These are phyloP conservation scores for Microcebus tavaratra DNA, from an alignment of 2,113 vertebrate species.

Conservation along the genomic window DNA sequence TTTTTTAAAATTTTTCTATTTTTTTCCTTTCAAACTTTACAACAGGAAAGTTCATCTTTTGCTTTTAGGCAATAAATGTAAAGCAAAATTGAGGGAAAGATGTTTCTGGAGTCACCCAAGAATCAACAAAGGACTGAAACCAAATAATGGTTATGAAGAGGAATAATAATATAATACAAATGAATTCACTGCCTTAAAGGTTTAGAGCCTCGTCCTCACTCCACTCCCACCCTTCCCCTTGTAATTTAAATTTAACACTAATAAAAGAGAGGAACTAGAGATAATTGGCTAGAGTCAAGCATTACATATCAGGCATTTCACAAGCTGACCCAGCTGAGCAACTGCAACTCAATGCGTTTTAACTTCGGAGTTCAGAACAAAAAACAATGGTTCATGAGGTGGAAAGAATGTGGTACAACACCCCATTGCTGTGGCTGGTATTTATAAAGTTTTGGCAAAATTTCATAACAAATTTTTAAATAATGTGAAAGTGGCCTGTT, in stretches of 20 bases:
- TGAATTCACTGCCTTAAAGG: constrained; percentile 16
- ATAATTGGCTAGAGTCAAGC: constrained; percentile 79
- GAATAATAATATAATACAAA: constrained; percentile 27
- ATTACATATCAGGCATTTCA: constrained; percentile 77
- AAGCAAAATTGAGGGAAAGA: not conserved
- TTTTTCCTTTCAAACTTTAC: constrained; percentile 68
- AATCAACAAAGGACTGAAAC: not conserved
- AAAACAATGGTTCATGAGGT: constrained; percentile 71
- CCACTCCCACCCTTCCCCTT: constrained; percentile 68
- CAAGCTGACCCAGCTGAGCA: constrained; percentile 66
- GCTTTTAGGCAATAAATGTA: constrained; percentile 60
- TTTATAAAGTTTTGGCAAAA: constrained; percentile 79
- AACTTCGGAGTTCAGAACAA: constrained; percentile 53
- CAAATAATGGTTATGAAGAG: not conserved
- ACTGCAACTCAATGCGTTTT: constrained; percentile 44
- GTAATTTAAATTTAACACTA: constrained; percentile 81
- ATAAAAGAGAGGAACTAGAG: constrained; percentile 79
- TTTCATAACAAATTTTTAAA: constrained; percentile 77
- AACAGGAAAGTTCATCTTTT: constrained; percentile 70
- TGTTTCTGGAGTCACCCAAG: not conserved
- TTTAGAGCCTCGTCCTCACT: not conserved
- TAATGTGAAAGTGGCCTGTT: constrained; percentile 74
- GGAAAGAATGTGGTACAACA: constrained; percentile 74
- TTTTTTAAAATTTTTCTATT: not conserved
- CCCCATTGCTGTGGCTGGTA: constrained; percentile 62